Percentiles rank a stretch among this genome's conserved stretches.
These are phyloP conservation scores for Microplitis demolitor DNA, from an alignment of 1,140 invertebrate species.

Conservation along the genomic window DNA sequence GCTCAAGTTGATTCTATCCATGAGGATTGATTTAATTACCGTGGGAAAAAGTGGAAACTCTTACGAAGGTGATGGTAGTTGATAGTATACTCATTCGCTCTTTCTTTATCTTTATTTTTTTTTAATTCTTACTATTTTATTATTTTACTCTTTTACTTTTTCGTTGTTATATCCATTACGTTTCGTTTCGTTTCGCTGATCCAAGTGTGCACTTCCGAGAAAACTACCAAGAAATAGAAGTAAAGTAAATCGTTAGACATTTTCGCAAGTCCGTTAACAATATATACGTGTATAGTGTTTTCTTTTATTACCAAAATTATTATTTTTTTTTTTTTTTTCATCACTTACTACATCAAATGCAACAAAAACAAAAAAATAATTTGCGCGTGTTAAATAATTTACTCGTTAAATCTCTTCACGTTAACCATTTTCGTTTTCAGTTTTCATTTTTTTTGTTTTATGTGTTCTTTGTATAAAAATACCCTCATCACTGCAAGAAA, in stretches of 20 bases:
- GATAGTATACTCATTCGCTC: not conserved
- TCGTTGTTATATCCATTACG: not conserved
- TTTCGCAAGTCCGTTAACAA: not conserved
- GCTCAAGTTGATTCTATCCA: constrained; percentile 4
- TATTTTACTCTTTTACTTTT: too few relatives aligned
- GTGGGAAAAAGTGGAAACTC: constrained; percentile 13
- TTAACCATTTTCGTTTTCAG: too few relatives aligned
- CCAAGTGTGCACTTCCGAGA: not conserved
- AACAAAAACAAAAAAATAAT: too few relatives aligned
- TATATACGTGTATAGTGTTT: not conserved
- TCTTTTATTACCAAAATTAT: not conserved
- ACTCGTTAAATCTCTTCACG: too few relatives aligned
- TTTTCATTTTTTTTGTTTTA: too few relatives aligned
- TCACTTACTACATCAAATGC: too few relatives aligned
- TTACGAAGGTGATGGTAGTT: not conserved
- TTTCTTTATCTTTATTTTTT: not conserved
- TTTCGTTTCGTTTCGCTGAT: not conserved
- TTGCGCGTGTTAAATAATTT: too few relatives aligned
- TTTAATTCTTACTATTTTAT: too few relatives aligned
- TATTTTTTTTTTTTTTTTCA: not conserved
- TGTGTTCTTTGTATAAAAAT: too few relatives aligned
- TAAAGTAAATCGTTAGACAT: constrained; percentile 20
- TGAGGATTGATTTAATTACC: constrained; percentile 26
- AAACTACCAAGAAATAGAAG: constrained; percentile 1
- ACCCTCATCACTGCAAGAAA: too few relatives aligned